Conservation (phyloP, 2,888 invertebrate species). For the Lasioglossum malachurum region DNA sequence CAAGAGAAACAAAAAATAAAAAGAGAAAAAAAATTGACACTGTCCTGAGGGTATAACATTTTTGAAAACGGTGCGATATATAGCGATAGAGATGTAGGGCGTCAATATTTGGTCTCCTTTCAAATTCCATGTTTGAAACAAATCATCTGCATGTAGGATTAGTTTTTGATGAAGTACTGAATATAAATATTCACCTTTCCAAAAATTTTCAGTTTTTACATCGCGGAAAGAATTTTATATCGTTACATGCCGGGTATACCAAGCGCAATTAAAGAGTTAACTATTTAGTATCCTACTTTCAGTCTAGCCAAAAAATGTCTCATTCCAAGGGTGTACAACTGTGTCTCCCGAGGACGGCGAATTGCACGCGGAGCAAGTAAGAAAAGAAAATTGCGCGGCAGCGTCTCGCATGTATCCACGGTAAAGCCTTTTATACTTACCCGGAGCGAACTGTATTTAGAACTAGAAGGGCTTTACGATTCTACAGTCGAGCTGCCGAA, state of each 20-base stretch:
- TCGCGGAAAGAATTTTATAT: background rate
- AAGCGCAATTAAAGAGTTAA: background rate
- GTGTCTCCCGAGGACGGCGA: background rate
- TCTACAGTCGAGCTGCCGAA: background rate
- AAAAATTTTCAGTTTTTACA: background rate
- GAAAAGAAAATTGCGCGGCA: background rate
- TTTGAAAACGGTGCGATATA: background rate
- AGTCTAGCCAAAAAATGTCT: background rate
- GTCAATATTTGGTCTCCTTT: background rate
- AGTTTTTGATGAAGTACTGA: background rate
- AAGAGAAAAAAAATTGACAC: background rate
- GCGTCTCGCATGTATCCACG: background rate
- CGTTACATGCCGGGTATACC: background rate
- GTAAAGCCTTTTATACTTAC: slow-evolving; percentile 1
- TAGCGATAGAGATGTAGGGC: background rate
- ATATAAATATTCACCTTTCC: background rate
- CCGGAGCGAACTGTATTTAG: background rate
- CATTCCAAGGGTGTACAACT: background rate
- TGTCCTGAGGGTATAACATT: background rate
- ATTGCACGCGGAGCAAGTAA: background rate
- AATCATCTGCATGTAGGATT: background rate
- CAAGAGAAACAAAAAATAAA: background rate
- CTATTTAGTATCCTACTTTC: background rate
- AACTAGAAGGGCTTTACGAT: background rate
- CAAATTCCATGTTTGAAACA: background rate